phyloP scores from a whole-genome alignment of 2,797 vertebrate genomes.

The Hippocampus kuda region DNA sequence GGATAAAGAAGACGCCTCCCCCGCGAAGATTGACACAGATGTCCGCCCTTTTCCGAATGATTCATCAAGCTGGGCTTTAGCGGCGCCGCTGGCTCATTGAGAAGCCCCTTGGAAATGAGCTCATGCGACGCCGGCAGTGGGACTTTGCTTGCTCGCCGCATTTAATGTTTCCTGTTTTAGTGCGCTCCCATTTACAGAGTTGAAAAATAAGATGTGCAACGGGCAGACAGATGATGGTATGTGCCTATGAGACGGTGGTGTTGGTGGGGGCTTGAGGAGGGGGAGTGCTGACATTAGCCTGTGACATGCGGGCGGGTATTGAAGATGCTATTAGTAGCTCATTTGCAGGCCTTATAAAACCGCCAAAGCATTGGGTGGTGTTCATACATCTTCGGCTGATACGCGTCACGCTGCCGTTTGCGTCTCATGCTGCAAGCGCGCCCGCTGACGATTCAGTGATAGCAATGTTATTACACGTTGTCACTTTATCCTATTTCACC shows the following conservation, averaged over 20 bases:
- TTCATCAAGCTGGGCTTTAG: neutral
- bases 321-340: conserved; percentile 57
- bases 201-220: conserved; percentile 16
- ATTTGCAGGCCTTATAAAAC: conserved; percentile 56
- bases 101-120: neutral
- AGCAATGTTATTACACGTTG: conserved; percentile 14
- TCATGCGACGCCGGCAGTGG: neutral
- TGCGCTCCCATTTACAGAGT: conserved; percentile 10
- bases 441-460: conserved; percentile 36
- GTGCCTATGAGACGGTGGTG: conserved; percentile 5
- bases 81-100: neutral
- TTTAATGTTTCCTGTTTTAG: conserved; percentile 2
- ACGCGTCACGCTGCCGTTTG: conserved; percentile 39
- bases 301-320: conserved; percentile 47
- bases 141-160: conserved; percentile 19
- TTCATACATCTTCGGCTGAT: conserved; percentile 49
- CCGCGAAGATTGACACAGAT: neutral
- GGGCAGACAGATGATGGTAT: neutral
- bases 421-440: conserved; percentile 39
- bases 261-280: neutral
- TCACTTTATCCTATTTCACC: conserved; percentile 43
- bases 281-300: conserved; percentile 29
- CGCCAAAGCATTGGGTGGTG: conserved; percentile 41
- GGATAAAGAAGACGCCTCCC: neutral
- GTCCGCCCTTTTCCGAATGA: neutral